These are phyloP conservation scores for Myopa testacea DNA, from an alignment of 2,888 invertebrate species.

Conservation along the genomic window DNA sequence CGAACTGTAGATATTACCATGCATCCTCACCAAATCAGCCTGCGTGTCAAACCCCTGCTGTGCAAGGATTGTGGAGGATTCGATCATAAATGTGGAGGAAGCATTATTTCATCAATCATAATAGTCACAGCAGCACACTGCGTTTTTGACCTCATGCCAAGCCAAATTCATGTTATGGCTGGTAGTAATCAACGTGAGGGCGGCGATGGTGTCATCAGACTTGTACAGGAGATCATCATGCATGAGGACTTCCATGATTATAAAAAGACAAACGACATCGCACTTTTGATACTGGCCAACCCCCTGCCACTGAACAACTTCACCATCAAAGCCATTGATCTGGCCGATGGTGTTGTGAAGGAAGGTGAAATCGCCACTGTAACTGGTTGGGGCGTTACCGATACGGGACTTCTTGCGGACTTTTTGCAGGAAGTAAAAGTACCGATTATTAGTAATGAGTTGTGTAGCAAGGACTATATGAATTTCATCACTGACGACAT, in stretches of 20 bases:
- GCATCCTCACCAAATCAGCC: slow-evolving; percentile 49
- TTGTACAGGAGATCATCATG: too few relatives aligned
- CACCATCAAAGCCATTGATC: slow-evolving; percentile 46
- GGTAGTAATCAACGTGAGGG: slow-evolving; percentile 67
- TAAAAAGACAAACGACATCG: too few relatives aligned
- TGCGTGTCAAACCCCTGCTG: slow-evolving; percentile 53
- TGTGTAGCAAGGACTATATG: slow-evolving; percentile 50
- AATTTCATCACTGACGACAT: slow-evolving; percentile 46
- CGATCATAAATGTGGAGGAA: slow-evolving; percentile 68
- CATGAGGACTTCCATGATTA: too few relatives aligned
- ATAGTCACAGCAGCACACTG: slow-evolving; percentile 68
- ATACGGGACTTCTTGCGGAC: slow-evolving; percentile 50
- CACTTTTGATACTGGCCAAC: too few relatives aligned
- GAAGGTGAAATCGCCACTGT: slow-evolving; percentile 44
- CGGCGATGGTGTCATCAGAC: too few relatives aligned
- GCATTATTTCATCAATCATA: slow-evolving; percentile 57
- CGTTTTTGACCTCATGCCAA: slow-evolving; percentile 52
- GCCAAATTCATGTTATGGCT: slow-evolving; percentile 67
- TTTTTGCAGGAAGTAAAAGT: slow-evolving; percentile 28
- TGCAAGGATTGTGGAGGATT: not conserved
- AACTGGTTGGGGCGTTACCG: too few relatives aligned
- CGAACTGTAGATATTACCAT: too few relatives aligned
- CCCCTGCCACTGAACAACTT: too few relatives aligned
- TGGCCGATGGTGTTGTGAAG: slow-evolving; percentile 17
- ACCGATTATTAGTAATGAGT: slow-evolving; percentile 52